Evolutionary conservation across 1,140 invertebrate genomes (phyloP).

Genomic region (Colletes latitarsis): DNA sequence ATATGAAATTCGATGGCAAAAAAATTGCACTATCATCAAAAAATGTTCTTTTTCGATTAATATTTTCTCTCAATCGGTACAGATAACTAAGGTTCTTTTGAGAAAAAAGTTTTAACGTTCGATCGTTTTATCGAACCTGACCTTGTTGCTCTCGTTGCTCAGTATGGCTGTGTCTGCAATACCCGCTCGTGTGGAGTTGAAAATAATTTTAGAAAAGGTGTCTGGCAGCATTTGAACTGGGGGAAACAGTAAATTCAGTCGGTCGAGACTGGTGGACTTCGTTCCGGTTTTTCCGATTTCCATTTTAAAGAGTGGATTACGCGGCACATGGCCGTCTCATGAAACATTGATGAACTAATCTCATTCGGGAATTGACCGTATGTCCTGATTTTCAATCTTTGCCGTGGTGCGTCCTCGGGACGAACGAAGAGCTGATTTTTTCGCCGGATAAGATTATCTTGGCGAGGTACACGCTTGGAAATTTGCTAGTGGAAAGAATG

Average conservation of each 20-base stretch:
- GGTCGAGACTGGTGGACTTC: neutral
- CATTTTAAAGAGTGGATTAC: constrained; percentile 63
- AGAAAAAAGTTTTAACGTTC: neutral
- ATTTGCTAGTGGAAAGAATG: neutral
- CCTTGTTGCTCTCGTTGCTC: neutral
- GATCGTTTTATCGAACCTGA: neutral
- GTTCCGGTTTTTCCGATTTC: constrained; percentile 44
- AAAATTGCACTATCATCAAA: too few relatives aligned
- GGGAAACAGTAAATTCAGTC: neutral
- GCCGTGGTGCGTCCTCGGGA: constrained; percentile 1
- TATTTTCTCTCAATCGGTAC: too few relatives aligned
- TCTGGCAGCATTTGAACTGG: neutral
- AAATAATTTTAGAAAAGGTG: neutral
- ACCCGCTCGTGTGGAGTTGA: too few relatives aligned
- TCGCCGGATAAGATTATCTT: neutral
- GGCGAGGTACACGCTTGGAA: neutral
- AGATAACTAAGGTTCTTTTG: too few relatives aligned
- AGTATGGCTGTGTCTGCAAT: neutral
- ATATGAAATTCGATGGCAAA: too few relatives aligned
- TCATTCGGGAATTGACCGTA: constrained; percentile 36
- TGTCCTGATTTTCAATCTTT: constrained; percentile 57
- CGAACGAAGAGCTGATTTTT: constrained; percentile 1
- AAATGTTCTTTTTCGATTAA: too few relatives aligned
- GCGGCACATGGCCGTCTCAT: constrained; percentile 48
- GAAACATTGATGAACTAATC: constrained; percentile 66